A percentile compares a stretch with the other conserved stretches of the same genome.
phyloP scores from a whole-genome alignment of 2,797 vertebrate genomes.

The Strix occidentalis region DNA sequence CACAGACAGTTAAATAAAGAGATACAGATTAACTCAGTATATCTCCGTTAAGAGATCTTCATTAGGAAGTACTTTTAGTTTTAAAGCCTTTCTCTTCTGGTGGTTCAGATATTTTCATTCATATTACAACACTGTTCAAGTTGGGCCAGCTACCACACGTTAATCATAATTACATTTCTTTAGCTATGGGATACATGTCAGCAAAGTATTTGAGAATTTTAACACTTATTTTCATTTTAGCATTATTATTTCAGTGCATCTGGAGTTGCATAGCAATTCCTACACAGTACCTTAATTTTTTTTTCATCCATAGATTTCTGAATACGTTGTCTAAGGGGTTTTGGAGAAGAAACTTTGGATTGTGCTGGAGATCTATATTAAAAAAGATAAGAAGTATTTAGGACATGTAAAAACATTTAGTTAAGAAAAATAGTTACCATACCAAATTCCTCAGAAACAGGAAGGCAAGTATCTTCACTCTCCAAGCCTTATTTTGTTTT shows the following conservation, averaged over 20 bases:
- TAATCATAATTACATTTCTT: neutral
- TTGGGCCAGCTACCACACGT: neutral
- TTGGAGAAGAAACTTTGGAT: slow-evolving; percentile 79
- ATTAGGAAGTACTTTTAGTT: neutral
- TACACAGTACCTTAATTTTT: slow-evolving; percentile 83
- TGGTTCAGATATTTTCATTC: neutral
- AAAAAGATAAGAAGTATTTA: neutral
- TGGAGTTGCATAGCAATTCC: neutral
- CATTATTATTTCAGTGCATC: neutral
- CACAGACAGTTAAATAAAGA: neutral
- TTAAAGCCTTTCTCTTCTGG: neutral
- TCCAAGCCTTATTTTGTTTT: neutral
- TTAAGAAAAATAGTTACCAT: neutral
- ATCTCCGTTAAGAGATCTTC: neutral
- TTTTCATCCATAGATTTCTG: slow-evolving; percentile 74
- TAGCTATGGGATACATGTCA: neutral
- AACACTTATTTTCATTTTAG: neutral
- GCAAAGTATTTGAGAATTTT: neutral
- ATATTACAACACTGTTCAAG: neutral
- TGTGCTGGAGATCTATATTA: slow-evolving; percentile 80
- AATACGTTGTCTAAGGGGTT: slow-evolving; percentile 84
- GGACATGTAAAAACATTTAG: neutral
- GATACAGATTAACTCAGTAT: neutral
- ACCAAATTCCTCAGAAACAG: neutral
- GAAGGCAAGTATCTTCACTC: neutral